Percentiles rank a stretch among this genome's conserved stretches.
These are phyloP conservation scores for Camelus dromedarius DNA, from an alignment of 2,113 vertebrate genomes.

Conservation along the genomic window DNA sequence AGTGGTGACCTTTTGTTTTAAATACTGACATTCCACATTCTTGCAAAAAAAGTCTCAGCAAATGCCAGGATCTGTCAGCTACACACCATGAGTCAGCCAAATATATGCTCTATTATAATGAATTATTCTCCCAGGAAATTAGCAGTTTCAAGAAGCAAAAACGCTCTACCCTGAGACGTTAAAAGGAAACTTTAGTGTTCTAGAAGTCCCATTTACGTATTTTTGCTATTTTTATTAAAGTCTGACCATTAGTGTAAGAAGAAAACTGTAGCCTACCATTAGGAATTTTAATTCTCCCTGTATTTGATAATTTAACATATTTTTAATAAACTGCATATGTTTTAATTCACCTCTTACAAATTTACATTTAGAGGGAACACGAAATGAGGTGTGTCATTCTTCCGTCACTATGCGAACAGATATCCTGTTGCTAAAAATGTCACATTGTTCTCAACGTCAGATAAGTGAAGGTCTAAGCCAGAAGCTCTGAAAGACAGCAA, in stretches of 20 bases:
- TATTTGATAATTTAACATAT: background rate
- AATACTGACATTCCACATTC: background rate
- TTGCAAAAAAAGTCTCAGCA: background rate
- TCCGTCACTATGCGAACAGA: background rate
- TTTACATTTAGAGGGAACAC: background rate
- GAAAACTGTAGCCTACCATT: background rate
- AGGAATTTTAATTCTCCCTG: background rate
- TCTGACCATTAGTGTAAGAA: background rate
- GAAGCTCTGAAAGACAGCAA: background rate
- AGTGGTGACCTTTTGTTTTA: background rate
- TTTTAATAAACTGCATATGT: background rate
- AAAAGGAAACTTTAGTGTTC: background rate
- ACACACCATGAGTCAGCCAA: background rate
- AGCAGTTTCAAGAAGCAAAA: background rate
- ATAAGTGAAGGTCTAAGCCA: background rate
- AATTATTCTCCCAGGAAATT: slow-evolving; percentile 7
- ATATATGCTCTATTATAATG: background rate
- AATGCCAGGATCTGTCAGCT: background rate
- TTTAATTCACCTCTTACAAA: background rate
- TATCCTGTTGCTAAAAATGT: slow-evolving; percentile 24
- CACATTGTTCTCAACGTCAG: background rate
- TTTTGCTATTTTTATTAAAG: background rate
- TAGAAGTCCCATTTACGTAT: background rate
- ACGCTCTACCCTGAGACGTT: background rate
- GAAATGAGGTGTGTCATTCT: background rate